Conservation (phyloP, 30 jellyfish, hydroid and myxozoan species). For the Sanderia malayensis region DNA sequence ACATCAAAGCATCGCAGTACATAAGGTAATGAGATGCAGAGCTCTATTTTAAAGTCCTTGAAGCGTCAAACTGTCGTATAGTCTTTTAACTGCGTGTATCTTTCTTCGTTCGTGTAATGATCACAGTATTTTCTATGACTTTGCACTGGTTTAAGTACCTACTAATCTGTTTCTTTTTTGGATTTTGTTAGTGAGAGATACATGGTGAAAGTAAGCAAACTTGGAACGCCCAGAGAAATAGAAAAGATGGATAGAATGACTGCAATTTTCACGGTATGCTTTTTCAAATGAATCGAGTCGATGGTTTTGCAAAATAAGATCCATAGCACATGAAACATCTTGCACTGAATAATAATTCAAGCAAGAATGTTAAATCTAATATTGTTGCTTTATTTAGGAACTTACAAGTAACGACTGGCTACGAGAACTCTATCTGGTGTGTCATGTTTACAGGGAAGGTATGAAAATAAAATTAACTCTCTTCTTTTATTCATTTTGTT, state of each 20-base stretch:
- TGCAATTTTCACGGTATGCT: conserved; percentile 74
- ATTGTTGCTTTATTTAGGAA: conserved; percentile 78
- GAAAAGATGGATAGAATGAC: conserved; percentile 61
- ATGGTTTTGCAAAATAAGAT: no score
- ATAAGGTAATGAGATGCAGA: conserved; percentile 59
- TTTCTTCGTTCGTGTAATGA: no score
- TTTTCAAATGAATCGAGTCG: not conserved
- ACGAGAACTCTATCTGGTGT: conserved; percentile 76
- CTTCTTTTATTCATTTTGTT: not conserved
- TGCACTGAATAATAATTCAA: no score
- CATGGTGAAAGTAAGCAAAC: conserved; percentile 69
- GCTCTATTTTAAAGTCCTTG: not conserved
- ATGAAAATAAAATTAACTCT: not conserved
- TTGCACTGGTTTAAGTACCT: no score
- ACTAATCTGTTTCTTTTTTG: no score
- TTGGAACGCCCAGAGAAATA: conserved; percentile 81
- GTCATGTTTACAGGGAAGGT: conserved; percentile 91
- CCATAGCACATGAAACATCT: no score
- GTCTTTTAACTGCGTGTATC: no score
- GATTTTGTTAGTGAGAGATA: conserved; percentile 73
- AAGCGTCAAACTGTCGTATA: not conserved
- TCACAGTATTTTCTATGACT: no score
- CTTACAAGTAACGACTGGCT: conserved; percentile 58
- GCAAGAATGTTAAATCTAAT: no score
- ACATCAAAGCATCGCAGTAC: conserved; percentile 50